A percentile compares a stretch with the other conserved stretches of the same genome.
Conservation (phyloP, 1,140 invertebrate species). For the Tetragonula clypearis region DNA sequence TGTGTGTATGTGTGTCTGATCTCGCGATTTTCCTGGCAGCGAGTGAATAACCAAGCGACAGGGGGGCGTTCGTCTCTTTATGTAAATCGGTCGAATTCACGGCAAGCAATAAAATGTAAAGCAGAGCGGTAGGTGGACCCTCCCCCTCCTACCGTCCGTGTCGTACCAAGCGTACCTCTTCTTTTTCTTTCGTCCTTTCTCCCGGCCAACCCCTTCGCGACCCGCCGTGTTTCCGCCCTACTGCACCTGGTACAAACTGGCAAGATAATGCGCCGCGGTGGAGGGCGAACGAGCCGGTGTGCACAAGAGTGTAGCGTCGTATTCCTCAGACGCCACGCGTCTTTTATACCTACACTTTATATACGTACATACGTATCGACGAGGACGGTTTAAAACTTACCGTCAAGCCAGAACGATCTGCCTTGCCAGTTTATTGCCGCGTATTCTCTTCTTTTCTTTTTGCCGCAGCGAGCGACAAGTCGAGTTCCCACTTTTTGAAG, state of each 20-base stretch:
- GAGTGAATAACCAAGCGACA: constrained; percentile 18
- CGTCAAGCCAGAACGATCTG: constrained; percentile 5
- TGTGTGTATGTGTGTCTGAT: no score
- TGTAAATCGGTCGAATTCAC: constrained; percentile 65
- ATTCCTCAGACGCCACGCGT: constrained; percentile 31
- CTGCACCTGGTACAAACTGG: constrained; percentile 61
- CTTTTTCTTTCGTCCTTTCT: constrained; percentile 5
- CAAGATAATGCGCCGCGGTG: constrained; percentile 54
- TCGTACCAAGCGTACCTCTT: constrained; percentile 38
- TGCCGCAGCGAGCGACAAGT: not conserved
- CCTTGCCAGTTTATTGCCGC: constrained; percentile 2
- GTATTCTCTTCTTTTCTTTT: not conserved
- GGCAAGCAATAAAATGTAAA: constrained; percentile 67
- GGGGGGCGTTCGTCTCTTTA: constrained; percentile 58
- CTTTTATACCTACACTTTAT: not conserved
- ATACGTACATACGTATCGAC: no score
- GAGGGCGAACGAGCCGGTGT: constrained; percentile 2
- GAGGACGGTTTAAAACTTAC: constrained; percentile 30
- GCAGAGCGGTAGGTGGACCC: constrained; percentile 50
- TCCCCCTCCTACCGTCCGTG: not conserved
- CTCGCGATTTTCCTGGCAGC: not conserved
- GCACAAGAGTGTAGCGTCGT: not conserved
- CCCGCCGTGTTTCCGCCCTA: constrained; percentile 42
- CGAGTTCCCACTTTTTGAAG: not conserved
- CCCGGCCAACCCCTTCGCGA: not conserved